Conservation (phyloP, 1,140 invertebrate species). For the Popillia japonica region DNA sequence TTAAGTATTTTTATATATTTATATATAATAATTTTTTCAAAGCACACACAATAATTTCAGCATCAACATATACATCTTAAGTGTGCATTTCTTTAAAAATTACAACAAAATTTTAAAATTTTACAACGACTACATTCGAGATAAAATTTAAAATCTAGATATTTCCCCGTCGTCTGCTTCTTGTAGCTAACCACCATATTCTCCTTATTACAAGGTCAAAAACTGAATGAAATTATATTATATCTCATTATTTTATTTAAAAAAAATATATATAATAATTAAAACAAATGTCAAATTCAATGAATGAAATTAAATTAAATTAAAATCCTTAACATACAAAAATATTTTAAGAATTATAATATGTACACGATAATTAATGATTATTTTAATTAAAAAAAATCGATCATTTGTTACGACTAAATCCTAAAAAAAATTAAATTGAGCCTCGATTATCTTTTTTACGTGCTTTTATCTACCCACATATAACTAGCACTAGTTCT, state of each 20-base stretch:
- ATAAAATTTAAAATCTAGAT: no score
- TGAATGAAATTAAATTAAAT: neutral
- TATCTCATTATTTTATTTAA: no score
- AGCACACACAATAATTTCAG: constrained; percentile 10
- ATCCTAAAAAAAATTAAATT: neutral
- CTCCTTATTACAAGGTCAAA: no score
- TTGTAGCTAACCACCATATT: no score
- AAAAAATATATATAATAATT: neutral
- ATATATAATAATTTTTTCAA: neutral
- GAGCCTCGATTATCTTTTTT: neutral
- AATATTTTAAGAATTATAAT: constrained; percentile 15
- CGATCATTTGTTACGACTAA: neutral
- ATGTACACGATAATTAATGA: neutral
- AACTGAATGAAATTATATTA: no score
- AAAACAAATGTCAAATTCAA: neutral
- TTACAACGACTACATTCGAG: no score
- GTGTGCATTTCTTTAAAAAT: neutral
- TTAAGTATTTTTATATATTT: constrained; percentile 6
- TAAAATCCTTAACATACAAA: neutral
- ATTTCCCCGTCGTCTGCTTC: no score
- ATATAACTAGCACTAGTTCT: neutral
- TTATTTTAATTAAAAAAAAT: neutral
- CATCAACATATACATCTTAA: neutral
- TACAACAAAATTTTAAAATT: no score
- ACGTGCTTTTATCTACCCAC: neutral